Conservation (phyloP, 2,888 invertebrate genomes). For the Homarus gammarus region DNA sequence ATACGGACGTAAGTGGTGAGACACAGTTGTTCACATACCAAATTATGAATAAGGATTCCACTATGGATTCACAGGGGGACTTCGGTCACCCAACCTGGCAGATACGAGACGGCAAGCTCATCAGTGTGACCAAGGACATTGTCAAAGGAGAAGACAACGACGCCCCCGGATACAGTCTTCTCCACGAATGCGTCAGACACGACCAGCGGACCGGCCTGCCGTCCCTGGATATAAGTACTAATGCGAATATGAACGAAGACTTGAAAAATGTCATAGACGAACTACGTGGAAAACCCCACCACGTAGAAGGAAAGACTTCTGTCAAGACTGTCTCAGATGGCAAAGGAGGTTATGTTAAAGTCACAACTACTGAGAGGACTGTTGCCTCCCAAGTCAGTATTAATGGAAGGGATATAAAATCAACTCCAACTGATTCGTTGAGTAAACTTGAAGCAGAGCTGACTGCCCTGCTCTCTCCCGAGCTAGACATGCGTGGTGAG, state of each 20-base stretch:
- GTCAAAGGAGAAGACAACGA: conserved; percentile 50
- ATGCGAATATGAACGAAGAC: conserved; percentile 51
- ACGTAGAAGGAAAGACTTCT: conserved; percentile 39
- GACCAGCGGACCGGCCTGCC: conserved; percentile 32
- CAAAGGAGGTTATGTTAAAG: conserved; percentile 30
- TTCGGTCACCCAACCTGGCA: conserved; percentile 37
- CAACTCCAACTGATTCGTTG: conserved; percentile 52
- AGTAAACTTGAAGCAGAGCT: conserved; percentile 67
- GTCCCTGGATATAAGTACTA: conserved; percentile 40
- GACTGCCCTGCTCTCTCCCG: conserved; percentile 61
- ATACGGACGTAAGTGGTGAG: conserved; percentile 26
- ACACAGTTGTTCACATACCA: conserved; percentile 31
- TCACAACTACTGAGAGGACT: conserved; percentile 46
- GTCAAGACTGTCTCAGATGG: conserved; percentile 44
- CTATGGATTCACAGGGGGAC: conserved; percentile 1
- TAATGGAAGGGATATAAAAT: background rate
- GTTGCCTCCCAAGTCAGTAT: conserved; percentile 35
- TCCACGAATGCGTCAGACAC: conserved; percentile 46
- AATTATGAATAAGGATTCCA: conserved; percentile 32
- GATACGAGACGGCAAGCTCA: conserved; percentile 40
- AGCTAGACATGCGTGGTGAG: conserved; percentile 37
- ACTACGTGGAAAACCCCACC: conserved; percentile 47
- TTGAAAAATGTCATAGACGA: conserved; percentile 61
- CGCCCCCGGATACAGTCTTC: conserved; percentile 65
- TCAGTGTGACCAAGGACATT: conserved; percentile 34